These are phyloP conservation scores for Coregonus suidteri DNA, from an alignment of 2,797 vertebrate genomes.

Conservation along the genomic window DNA sequence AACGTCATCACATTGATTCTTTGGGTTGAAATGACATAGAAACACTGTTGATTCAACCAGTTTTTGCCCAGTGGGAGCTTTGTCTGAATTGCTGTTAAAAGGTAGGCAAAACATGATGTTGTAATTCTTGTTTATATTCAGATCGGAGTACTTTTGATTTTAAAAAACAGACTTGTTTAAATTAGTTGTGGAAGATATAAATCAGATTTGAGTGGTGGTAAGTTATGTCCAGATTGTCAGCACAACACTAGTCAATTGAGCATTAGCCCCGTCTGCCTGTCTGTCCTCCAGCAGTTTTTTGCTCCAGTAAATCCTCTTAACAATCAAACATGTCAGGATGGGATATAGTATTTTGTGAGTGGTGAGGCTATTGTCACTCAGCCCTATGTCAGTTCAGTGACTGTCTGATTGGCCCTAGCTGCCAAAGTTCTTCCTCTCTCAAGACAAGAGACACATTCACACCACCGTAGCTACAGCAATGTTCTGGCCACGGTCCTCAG, in stretches of 20 bases:
- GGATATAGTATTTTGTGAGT: background rate
- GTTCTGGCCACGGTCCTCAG: constrained; percentile 10
- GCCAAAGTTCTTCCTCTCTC: background rate
- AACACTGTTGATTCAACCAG: too few species aligned
- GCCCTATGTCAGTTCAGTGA: background rate
- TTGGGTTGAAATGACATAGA: too few species aligned
- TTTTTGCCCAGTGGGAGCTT: too few species aligned
- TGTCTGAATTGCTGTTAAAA: background rate
- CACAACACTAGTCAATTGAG: background rate
- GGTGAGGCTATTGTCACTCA: background rate
- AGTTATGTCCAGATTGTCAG: background rate
- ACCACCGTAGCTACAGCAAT: constrained; percentile 9
- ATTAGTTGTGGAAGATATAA: background rate
- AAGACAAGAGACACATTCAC: background rate
- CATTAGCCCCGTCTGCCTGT: background rate
- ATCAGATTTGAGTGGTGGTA: background rate
- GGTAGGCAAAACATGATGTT: background rate
- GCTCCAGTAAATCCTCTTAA: background rate
- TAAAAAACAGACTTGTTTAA: background rate
- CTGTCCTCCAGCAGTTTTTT: background rate
- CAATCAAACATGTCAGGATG: background rate
- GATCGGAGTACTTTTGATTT: background rate
- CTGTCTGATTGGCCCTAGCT: background rate
- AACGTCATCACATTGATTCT: too few species aligned
- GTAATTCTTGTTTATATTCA: background rate